Percentiles rank a stretch among this genome's conserved stretches.
Conservation (phyloP, 2,888 invertebrate species). For the Hybos culiciformis region DNA sequence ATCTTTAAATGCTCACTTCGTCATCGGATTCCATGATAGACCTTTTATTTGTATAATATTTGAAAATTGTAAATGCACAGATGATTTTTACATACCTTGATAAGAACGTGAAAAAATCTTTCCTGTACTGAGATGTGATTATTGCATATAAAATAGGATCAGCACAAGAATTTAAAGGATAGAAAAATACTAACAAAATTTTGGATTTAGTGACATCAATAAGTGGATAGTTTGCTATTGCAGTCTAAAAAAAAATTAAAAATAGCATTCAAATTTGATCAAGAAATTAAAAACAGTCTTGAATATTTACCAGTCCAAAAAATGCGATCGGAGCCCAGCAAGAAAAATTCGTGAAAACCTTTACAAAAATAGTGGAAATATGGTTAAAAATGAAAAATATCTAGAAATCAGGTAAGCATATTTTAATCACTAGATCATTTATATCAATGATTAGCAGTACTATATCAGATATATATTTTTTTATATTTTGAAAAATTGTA, state of each 20-base stretch:
- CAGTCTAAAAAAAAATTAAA: no score
- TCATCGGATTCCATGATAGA: no score
- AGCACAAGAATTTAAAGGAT: conserved; percentile 82
- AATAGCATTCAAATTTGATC: no score
- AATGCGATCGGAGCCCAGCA: conserved; percentile 84
- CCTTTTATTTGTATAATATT: no score
- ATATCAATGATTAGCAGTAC: no score
- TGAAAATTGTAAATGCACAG: no score
- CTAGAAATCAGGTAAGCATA: background rate
- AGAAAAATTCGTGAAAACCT: conserved; percentile 64
- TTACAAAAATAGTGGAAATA: background rate
- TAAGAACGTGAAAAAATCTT: conserved; percentile 54
- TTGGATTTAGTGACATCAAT: conserved; percentile 71
- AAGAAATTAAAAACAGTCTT: no score
- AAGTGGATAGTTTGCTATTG: conserved; percentile 67
- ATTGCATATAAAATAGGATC: conserved; percentile 89
- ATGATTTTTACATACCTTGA: no score
- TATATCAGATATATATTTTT: no score
- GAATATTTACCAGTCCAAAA: conserved; percentile 68
- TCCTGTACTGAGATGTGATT: conserved; percentile 71
- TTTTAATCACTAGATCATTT: no score
- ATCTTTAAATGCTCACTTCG: no score
- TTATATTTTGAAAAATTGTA: no score
- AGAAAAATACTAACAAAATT: conserved; percentile 76
- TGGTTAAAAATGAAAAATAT: conserved; percentile 1